phyloP scores from a whole-genome alignment of 2,113 vertebrate genomes.

The Atlantisia rogersi region DNA sequence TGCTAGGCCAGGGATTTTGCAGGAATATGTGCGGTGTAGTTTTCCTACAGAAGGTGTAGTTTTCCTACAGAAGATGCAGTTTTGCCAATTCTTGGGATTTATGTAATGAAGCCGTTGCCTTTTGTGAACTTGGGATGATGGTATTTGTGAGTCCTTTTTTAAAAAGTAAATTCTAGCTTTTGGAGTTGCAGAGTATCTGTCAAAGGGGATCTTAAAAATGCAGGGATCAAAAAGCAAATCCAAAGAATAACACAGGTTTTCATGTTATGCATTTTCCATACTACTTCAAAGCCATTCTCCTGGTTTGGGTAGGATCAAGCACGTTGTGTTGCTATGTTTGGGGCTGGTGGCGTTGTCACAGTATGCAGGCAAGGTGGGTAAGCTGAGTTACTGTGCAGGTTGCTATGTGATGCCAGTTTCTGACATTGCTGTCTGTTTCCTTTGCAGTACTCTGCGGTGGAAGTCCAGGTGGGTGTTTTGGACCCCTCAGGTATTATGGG shows the following conservation, averaged over 20 bases:
- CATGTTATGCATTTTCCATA: background rate
- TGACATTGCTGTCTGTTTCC: constrained; percentile 31
- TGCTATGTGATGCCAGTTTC: background rate
- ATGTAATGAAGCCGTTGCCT: background rate
- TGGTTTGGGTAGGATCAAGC: background rate
- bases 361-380: background rate
- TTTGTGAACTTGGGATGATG: background rate
- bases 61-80: background rate
- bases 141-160: background rate
- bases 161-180: background rate
- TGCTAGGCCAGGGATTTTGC: background rate
- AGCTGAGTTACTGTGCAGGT: background rate
- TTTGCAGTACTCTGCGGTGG: constrained; percentile 55
- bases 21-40: background rate
- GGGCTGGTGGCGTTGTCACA: background rate
- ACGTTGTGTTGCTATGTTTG: background rate
- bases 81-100: background rate
- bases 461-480: constrained; percentile 56
- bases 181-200: background rate
- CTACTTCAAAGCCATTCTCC: background rate
- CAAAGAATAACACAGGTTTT: background rate
- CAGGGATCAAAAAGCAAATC: background rate
- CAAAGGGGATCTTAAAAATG: background rate
- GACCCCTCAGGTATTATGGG: background rate
- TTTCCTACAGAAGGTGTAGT: background rate